These are phyloP conservation scores for Dusona sp. DNA, from an alignment of 2,888 invertebrate genomes.

Conservation along the genomic window DNA sequence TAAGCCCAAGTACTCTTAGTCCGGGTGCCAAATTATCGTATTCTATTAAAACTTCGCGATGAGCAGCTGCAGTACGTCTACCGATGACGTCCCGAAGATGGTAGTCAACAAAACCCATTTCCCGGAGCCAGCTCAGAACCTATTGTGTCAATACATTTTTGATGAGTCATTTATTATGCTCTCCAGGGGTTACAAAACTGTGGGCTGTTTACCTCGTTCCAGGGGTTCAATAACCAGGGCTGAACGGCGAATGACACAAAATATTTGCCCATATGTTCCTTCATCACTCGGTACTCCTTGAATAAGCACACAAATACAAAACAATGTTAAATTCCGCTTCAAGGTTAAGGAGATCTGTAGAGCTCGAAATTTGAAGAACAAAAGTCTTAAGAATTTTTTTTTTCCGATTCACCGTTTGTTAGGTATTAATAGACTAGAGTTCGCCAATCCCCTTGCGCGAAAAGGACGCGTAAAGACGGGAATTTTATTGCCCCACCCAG, in stretches of 20 bases:
- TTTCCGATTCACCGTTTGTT: not conserved
- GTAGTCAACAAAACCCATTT: slow-evolving; percentile 76
- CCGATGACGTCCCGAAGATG: slow-evolving; percentile 78
- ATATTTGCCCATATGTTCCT: slow-evolving; percentile 72
- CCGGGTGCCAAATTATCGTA: slow-evolving; percentile 72
- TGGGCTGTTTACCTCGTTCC: slow-evolving; percentile 74
- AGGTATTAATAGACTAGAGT: not conserved
- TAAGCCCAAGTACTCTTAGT: slow-evolving; percentile 73
- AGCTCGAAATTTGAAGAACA: not conserved
- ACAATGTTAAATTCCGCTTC: not conserved
- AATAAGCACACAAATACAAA: slow-evolving; percentile 6
- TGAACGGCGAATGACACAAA: slow-evolving; percentile 78
- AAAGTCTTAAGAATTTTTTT: not conserved
- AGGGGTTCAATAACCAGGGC: slow-evolving; percentile 78
- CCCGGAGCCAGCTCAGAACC: slow-evolving; percentile 76
- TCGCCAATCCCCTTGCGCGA: not conserved
- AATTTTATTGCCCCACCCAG: not conserved
- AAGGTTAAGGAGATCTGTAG: not conserved
- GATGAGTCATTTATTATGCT: not conserved
- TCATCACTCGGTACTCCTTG: slow-evolving; percentile 79
- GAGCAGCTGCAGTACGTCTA: slow-evolving; percentile 72
- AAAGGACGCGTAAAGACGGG: not conserved
- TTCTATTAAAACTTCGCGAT: slow-evolving; percentile 78
- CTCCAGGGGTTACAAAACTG: not conserved
- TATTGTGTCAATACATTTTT: not conserved